Evolutionary conservation across 1,140 invertebrate species (phyloP).

Genomic region (Schlechtendalia chinensis): DNA sequence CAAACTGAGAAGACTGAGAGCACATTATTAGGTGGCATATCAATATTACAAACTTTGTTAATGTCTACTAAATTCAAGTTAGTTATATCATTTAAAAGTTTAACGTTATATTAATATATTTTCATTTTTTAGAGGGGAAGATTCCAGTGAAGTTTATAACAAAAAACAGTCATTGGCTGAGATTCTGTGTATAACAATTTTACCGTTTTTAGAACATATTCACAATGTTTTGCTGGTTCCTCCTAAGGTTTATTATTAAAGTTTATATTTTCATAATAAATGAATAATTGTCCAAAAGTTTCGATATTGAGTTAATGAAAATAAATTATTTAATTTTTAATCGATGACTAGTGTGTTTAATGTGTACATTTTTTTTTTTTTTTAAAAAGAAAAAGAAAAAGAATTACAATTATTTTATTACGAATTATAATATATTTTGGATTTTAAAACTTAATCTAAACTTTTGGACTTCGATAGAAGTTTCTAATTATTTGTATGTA

Average conservation of each 20-base stretch:
- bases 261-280: too few species aligned
- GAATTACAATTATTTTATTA: too few species aligned
- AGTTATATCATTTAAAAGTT: neutral
- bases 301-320: neutral
- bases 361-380: too few species aligned
- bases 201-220: constrained; percentile 49
- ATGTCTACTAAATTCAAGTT: constrained; percentile 45
- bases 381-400: too few species aligned
- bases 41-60: constrained; percentile 37
- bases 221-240: constrained; percentile 33
- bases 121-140: constrained; percentile 10
- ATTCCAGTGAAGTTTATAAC: constrained; percentile 24
- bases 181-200: constrained; percentile 41
- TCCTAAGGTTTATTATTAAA: constrained; percentile 22
- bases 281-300: neutral
- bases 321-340: neutral
- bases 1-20: constrained; percentile 43
- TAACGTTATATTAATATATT: neutral
- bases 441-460: neutral
- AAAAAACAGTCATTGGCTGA: constrained; percentile 29
- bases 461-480: neutral
- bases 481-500: neutral
- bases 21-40: constrained; percentile 30
- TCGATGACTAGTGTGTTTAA: too few species aligned
- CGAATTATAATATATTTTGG: neutral